Conservation (phyloP, 2,888 invertebrate species). For the Zhuqinia jingwanae region DNA sequence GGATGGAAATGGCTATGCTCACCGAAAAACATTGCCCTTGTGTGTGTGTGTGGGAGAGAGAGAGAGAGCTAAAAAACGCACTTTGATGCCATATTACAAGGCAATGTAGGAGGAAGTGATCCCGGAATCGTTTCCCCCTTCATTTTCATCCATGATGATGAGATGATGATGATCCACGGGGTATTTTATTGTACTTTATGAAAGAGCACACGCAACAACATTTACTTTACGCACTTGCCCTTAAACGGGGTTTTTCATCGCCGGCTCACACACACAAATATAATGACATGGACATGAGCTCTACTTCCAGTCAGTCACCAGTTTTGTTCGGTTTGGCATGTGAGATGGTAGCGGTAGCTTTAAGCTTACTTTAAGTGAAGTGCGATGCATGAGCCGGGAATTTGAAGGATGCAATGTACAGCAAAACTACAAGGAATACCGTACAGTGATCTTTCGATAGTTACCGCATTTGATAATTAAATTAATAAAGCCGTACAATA, state of each 20-base stretch:
- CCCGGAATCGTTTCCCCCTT: slow-evolving; percentile 49
- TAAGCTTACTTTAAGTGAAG: neutral
- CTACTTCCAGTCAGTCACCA: neutral
- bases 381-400: too few relatives aligned
- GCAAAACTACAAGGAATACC: too few relatives aligned
- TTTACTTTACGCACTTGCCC: slow-evolving; percentile 57
- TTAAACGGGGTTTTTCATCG: slow-evolving; percentile 1
- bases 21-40: too few relatives aligned
- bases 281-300: neutral
- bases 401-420: too few relatives aligned
- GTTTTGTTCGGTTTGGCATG: neutral
- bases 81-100: neutral
- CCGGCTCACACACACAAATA: neutral
- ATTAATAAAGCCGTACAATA: neutral
- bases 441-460: neutral
- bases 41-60: neutral
- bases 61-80: neutral
- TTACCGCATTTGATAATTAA: too few relatives aligned
- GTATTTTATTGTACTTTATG: slow-evolving; percentile 60
- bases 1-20: too few relatives aligned
- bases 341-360: neutral
- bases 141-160: slow-evolving; percentile 61
- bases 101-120: slow-evolving; percentile 44
- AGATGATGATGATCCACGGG: slow-evolving; percentile 65
- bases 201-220: slow-evolving; percentile 57